A percentile compares a stretch with the other conserved stretches of the same genome.
phyloP scores from a whole-genome alignment of 1,140 invertebrate species.

The Bombyx mori region DNA sequence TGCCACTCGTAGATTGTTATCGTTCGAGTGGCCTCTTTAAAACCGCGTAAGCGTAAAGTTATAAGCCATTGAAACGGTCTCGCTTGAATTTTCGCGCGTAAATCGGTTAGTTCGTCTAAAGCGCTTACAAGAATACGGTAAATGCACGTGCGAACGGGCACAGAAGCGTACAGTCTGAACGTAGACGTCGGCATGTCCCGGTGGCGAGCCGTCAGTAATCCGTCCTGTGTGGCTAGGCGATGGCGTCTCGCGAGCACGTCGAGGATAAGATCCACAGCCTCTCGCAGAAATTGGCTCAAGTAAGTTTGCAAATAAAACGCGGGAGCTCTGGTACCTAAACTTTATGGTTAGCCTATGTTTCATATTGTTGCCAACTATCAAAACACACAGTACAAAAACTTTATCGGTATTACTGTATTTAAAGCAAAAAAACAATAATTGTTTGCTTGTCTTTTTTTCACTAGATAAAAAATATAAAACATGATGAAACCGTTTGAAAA shows the following conservation, averaged over 20 bases:
- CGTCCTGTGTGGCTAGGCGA: slow-evolving; percentile 71
- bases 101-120: background rate
- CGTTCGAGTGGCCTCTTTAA: slow-evolving; percentile 10
- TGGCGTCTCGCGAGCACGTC: slow-evolving; percentile 75
- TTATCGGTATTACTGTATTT: background rate
- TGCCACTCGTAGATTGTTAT: slow-evolving; percentile 4
- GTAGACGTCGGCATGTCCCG: slow-evolving; percentile 32
- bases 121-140: background rate
- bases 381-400: background rate
- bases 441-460: no score
- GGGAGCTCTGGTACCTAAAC: slow-evolving; percentile 10
- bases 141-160: no score
- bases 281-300: slow-evolving; percentile 77
- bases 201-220: slow-evolving; percentile 52
- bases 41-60: slow-evolving; percentile 4
- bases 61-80: background rate
- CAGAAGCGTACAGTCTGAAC: slow-evolving; percentile 37
- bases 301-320: slow-evolving; percentile 58
- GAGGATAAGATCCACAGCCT: slow-evolving; percentile 78
- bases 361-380: background rate
- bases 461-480: no score
- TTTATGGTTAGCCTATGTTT: background rate
- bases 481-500: no score
- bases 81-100: no score
- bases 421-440: no score